Percentiles rank a stretch among this genome's conserved stretches.
These are phyloP conservation scores for Genyomyrus donnyi DNA, from an alignment of 2,113 vertebrate species.

Conservation along the genomic window DNA sequence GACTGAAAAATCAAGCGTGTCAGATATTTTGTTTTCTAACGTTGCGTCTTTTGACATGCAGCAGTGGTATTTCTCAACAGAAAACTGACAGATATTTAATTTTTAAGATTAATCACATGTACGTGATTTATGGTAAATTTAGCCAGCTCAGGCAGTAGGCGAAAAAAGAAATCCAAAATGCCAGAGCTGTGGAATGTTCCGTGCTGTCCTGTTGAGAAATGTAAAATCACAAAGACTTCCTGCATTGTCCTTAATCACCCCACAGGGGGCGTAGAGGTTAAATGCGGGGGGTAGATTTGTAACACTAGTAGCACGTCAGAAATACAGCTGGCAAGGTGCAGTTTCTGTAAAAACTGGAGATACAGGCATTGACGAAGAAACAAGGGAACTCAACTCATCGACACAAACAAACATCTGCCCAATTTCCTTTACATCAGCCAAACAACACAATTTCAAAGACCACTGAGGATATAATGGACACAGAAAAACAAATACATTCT, in stretches of 20 bases:
- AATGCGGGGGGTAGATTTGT: neutral
- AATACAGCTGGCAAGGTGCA: neutral
- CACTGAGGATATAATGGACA: neutral
- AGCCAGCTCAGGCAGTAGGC: neutral
- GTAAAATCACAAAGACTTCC: neutral
- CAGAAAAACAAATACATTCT: neutral
- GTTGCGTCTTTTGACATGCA: neutral
- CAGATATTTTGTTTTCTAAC: neutral
- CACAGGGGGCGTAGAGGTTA: neutral
- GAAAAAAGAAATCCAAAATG: neutral
- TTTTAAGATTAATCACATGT: neutral
- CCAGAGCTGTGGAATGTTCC: neutral
- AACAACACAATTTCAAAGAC: neutral
- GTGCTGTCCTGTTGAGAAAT: neutral
- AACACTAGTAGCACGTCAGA: neutral
- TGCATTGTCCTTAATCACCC: neutral
- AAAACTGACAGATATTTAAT: neutral
- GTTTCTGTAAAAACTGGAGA: neutral
- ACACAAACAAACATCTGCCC: neutral
- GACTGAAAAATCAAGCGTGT: neutral
- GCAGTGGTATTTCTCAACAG: neutral
- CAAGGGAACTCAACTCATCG: neutral
- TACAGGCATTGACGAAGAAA: neutral
- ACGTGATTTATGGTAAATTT: neutral
- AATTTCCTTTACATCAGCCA: neutral